phyloP scores from a whole-genome alignment of 2,888 invertebrate genomes.

The Smittia sp. region DNA sequence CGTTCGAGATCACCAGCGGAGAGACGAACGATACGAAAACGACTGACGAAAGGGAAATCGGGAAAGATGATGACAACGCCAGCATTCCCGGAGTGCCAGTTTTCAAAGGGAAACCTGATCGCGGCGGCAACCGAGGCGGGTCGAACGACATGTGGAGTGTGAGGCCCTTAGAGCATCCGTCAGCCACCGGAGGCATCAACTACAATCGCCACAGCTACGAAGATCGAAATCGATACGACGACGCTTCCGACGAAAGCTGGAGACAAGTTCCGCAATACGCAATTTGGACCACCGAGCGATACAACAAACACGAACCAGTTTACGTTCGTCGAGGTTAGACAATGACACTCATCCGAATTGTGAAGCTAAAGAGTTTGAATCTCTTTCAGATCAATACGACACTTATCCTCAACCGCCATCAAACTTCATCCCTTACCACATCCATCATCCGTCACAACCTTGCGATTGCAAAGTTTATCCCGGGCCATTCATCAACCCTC shows the following conservation, averaged over 20 bases:
- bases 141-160: conserved; percentile 17
- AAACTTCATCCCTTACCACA: conserved; percentile 27
- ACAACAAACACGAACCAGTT: conserved; percentile 17
- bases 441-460: conserved; percentile 51
- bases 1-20: conserved; percentile 53
- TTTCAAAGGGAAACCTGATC: conserved; percentile 49
- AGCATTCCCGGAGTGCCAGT: conserved; percentile 54
- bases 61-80: conserved; percentile 50
- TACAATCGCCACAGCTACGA: conserved; percentile 46
- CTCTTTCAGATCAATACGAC: conserved; percentile 21
- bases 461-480: conserved; percentile 48
- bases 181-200: conserved; percentile 44
- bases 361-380: background rate
- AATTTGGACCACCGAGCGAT: conserved; percentile 51
- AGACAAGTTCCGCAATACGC: conserved; percentile 49
- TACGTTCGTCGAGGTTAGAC: conserved; percentile 12
- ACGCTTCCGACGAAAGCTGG: conserved; percentile 50
- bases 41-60: conserved; percentile 46
- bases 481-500: conserved; percentile 9
- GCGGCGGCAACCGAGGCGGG: conserved; percentile 9
- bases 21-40: conserved; percentile 48
- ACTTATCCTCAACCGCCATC: background rate
- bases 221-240: conserved; percentile 43
- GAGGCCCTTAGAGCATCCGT: conserved; percentile 22
- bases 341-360: background rate